Conservation (phyloP, 1,140 invertebrate genomes). For the Papilio polyxenes region DNA sequence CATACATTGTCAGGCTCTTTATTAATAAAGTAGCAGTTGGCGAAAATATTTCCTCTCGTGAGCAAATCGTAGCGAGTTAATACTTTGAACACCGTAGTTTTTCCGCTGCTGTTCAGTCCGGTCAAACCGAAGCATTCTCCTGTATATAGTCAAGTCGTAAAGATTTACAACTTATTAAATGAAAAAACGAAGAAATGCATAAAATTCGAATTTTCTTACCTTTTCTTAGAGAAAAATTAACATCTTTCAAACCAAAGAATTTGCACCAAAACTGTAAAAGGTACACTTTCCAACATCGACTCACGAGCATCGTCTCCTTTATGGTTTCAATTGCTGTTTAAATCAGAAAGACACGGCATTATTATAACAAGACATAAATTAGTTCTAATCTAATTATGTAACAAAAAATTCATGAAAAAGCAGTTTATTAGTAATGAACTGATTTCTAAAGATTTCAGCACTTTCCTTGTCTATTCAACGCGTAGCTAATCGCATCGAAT, state of each 20-base stretch:
- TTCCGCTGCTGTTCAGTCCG: slow-evolving; percentile 87
- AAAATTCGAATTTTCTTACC: slow-evolving; percentile 44
- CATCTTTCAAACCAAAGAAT: slow-evolving; percentile 50
- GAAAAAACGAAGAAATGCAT: background rate
- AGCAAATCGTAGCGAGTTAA: slow-evolving; percentile 84
- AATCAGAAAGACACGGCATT: background rate
- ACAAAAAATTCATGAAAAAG: background rate
- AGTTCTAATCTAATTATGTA: background rate
- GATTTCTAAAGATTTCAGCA: too few species aligned
- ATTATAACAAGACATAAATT: background rate
- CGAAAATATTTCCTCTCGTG: slow-evolving; percentile 78
- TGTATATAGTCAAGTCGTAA: slow-evolving; percentile 32
- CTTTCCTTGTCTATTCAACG: too few species aligned
- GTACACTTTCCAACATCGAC: slow-evolving; percentile 55
- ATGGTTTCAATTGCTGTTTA: slow-evolving; percentile 45
- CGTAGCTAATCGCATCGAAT: too few species aligned
- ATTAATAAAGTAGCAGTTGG: slow-evolving; percentile 44
- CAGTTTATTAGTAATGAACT: background rate
- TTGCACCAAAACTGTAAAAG: slow-evolving; percentile 6
- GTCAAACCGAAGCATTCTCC: slow-evolving; percentile 90
- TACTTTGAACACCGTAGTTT: slow-evolving; percentile 88
- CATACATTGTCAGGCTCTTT: slow-evolving; percentile 27
- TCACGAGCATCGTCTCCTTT: slow-evolving; percentile 49
- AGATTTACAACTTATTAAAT: background rate
- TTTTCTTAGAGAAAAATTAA: slow-evolving; percentile 58